Evolutionary conservation across 92 coral and sea anemone genomes (phyloP), one percentile per base, ranked within the genome.

Genomic region (Epizoanthus fatuus): DNA sequence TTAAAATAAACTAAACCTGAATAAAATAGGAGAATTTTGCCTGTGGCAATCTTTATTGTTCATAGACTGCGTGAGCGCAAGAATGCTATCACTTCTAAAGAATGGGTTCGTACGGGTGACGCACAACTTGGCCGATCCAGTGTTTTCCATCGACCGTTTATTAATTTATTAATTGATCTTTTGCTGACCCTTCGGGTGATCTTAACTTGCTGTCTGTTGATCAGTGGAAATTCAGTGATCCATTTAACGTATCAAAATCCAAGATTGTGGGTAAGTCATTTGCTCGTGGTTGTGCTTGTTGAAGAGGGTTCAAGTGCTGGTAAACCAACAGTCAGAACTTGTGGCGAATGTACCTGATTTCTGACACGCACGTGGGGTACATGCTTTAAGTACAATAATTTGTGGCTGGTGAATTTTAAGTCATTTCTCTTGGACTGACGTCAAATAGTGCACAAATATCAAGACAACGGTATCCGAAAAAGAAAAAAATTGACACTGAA

Each of bases 101-200:
- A 77, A 77, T 77, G 70, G 56, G 44, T 77, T 59, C 55, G 39
- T 59, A 77, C 16, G 13, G 40, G n/a, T 76, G 82, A 77, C 82
- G 82, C 82, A 77, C 70, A 44, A 74, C 53, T 1, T 0, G 4
- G 9, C 81, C 0, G 19, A 38, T 12, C 81, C 53, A 75, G 67
- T 60, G 57, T n/a, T 8, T 57, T 40, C 55, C 47, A 42, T 60
- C 65, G 55, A 11, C 38, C 14, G 44, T 59, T 77, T 77, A 60
- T 60, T 19, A 60, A 39, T 59, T 40, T 58, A 60, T 77, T 77
- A 77, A 62, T 77, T 77, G 65, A 59, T 77, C 82, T 77, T 62
- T 39, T 56, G 20, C 56, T 77, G 82, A 77, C 82, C 82, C 82
- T 60, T 77, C 7, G 37, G 35, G 17, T 77, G 82, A 60, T 60